Base-by-base conservation (phyloP, 2,888 invertebrate genomes). In the Iphiclides podalirius region DNA sequence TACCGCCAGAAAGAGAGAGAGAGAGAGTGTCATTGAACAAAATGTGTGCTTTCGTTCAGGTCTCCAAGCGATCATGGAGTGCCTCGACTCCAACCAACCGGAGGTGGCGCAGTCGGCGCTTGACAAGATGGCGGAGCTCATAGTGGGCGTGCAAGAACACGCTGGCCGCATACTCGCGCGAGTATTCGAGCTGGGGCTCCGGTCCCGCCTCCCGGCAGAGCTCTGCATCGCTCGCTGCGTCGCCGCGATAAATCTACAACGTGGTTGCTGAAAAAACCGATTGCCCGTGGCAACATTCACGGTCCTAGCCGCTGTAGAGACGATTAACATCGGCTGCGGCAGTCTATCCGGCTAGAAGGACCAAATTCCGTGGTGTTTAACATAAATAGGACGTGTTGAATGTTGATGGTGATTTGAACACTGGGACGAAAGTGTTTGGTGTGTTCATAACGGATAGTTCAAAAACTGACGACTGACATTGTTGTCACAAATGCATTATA, bases 101-200 rank as follows among this genome's bases (percentile, higher is more conserved):
- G 95, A 96, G 54, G 91, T 98, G 31, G 92, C 95, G 0, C 91
- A 92, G 59, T 92, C 94, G 0, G 93, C 95, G 17, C 89, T 98
- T 37, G 96, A 96, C 57, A 93, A 93, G 72, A 86, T 98, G 40
- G 94, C 96, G 0, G 97, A 97, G 65, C 92, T 97, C 55, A 90
- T 94, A 44, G 90, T 95, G 8, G 93, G 96, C 54, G 91, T 95
- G 87, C 96, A 95, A 86, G 98, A 97, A 78, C 93, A 95, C 76
- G 95, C 96, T 0, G 90, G 93, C 47, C 90, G 93, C 44, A 90
- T 98, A 42, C 90, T 98, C 60, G 91, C 93, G 67, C 92, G 93
- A 53, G 95, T 95, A 1, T 98, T 98, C 81, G 92, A 93, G 57
- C 89, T 97, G 36, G 97, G 96, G 1, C 91, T 96, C 52, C 91